These are phyloP conservation scores for Halictus ligatus DNA, from an alignment of 2,888 invertebrate genomes.

Conservation along the genomic window DNA sequence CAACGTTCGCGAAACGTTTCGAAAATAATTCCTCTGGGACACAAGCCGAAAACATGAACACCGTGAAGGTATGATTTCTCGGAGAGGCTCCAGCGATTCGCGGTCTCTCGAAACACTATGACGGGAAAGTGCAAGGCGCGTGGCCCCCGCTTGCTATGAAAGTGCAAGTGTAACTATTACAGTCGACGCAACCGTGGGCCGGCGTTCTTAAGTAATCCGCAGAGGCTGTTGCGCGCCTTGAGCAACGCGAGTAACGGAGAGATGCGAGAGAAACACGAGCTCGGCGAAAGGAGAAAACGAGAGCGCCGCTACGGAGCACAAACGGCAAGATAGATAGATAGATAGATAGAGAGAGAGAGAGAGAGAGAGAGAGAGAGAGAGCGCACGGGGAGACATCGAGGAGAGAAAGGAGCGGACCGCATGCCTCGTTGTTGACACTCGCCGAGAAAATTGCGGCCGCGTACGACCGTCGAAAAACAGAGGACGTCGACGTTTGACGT, in stretches of 20 bases:
- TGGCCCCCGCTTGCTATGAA: conserved; percentile 44
- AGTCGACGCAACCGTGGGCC: conserved; percentile 61
- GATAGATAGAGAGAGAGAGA: background rate
- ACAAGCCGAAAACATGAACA: background rate
- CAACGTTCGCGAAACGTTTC: background rate
- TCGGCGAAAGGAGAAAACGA: conserved; percentile 18
- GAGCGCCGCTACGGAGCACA: background rate
- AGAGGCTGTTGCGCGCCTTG: conserved; percentile 45
- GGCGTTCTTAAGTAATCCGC: conserved; percentile 63
- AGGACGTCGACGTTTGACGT: conserved; percentile 12
- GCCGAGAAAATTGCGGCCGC: conserved; percentile 67
- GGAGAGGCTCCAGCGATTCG: too few relatives aligned
- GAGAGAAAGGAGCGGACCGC: conserved; percentile 36
- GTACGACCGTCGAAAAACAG: conserved; percentile 49
- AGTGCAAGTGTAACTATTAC: conserved; percentile 71
- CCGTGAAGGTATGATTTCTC: too few relatives aligned
- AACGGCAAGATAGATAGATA: background rate
- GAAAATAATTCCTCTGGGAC: background rate
- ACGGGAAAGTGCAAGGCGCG: conserved; percentile 32
- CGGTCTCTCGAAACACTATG: background rate
- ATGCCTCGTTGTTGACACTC: conserved; percentile 64
- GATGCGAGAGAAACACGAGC: conserved; percentile 35
- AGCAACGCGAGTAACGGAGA: conserved; percentile 54
- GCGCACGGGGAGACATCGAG: background rate
- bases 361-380: conserved; percentile 2